A percentile compares a stretch with the other conserved stretches of the same genome.
Conservation (phyloP, 2,888 invertebrate species). For the Ramazzottius varieornatus region DNA sequence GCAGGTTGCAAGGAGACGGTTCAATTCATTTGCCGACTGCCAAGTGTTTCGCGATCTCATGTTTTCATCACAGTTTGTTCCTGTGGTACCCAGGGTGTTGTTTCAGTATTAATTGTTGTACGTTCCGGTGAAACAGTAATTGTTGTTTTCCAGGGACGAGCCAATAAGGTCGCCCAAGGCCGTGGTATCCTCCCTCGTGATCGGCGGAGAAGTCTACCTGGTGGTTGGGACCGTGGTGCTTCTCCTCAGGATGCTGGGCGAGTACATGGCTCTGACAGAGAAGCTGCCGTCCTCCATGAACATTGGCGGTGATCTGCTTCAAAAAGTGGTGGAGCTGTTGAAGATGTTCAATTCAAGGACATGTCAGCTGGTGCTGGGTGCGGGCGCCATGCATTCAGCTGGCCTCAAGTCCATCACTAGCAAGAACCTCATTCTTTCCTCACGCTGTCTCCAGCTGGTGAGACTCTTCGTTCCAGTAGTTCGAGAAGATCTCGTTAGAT, state of each 20-base stretch:
- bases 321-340: constrained; percentile 21
- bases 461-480: constrained; percentile 30
- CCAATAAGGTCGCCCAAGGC: neutral
- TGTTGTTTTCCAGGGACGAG: no score
- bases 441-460: constrained; percentile 28
- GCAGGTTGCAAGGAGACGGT: no score
- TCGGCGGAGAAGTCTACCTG: constrained; percentile 23
- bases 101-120: no score
- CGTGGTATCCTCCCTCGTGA: constrained; percentile 13
- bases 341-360: constrained; percentile 29
- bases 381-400: constrained; percentile 76
- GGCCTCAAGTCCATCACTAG: constrained; percentile 32
- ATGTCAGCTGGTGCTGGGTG: constrained; percentile 79
- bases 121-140: no score
- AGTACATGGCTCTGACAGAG: constrained; percentile 55
- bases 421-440: constrained; percentile 13
- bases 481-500: constrained; percentile 20
- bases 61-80: no score
- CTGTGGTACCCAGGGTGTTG: no score
- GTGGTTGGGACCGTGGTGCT: constrained; percentile 39
- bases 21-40: no score
- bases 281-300: constrained; percentile 37
- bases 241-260: constrained; percentile 61
- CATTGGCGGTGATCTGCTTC: neutral
- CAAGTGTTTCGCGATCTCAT: no score